A percentile compares a stretch with the other conserved stretches of the same genome.
Conservation (phyloP, 2,797 vertebrate species). For the Xiphorhynchus erythropygius region DNA sequence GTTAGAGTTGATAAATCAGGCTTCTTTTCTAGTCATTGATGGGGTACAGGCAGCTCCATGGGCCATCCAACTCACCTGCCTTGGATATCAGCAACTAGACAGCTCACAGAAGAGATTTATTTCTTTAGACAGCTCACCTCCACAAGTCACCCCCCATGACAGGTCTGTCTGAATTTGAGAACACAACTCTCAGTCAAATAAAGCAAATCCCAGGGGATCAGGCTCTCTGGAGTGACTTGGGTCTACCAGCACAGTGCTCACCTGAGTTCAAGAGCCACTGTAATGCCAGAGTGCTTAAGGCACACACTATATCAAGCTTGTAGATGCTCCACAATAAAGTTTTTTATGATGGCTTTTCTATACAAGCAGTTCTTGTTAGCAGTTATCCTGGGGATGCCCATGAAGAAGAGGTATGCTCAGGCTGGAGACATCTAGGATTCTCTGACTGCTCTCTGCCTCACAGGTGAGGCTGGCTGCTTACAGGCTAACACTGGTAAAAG, state of each 20-base stretch:
- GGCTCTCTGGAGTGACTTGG: background rate
- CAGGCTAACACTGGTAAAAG: background rate
- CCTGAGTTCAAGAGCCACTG: background rate
- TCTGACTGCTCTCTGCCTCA: background rate
- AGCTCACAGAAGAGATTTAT: background rate
- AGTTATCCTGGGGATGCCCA: background rate
- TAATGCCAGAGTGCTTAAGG: background rate
- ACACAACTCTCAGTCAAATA: background rate
- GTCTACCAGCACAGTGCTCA: background rate
- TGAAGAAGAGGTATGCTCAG: background rate
- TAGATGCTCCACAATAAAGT: background rate
- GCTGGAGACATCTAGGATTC: background rate
- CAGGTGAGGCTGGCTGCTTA: background rate
- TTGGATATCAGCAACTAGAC: background rate
- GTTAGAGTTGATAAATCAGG: background rate
- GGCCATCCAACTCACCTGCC: background rate
- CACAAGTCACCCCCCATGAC: accelerated
- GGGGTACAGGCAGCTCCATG: background rate
- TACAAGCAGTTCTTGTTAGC: background rate
- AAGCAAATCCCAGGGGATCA: background rate
- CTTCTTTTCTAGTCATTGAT: background rate
- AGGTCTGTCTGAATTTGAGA: background rate
- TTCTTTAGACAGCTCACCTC: background rate
- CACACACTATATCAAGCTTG: background rate
- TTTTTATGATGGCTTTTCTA: background rate